Percentiles rank a stretch among this genome's conserved stretches.
These are phyloP conservation scores for Anthopleura sola DNA, from an alignment of 64 coral and sea anemone genomes.

Conservation along the genomic window DNA sequence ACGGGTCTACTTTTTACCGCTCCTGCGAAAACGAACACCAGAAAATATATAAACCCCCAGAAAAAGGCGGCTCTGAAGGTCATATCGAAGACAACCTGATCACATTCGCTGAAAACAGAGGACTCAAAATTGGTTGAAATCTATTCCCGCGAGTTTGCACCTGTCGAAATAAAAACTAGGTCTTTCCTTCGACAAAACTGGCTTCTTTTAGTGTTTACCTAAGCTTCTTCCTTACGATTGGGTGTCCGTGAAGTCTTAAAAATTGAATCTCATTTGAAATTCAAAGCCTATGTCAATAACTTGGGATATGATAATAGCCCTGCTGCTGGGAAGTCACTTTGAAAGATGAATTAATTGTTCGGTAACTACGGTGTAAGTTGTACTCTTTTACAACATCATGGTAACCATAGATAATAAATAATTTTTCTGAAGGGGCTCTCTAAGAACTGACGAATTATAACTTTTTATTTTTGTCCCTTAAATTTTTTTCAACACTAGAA, in stretches of 20 bases:
- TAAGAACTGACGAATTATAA: not conserved
- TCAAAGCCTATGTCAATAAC: constrained; percentile 10
- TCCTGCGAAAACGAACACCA: not conserved
- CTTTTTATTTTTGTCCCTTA: too few relatives aligned
- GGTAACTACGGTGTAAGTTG: not conserved
- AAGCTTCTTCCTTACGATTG: not conserved
- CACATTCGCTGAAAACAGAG: not conserved
- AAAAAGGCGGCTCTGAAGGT: not conserved
- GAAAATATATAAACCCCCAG: not conserved
- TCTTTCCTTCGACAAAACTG: constrained; percentile 1
- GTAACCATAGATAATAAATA: not conserved
- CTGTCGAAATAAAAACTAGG: not conserved
- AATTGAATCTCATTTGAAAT: constrained; percentile 16
- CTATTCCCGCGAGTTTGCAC: not conserved
- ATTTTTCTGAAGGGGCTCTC: not conserved
- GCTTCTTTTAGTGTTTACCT: not conserved
- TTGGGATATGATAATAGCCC: constrained; percentile 8
- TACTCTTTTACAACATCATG: not conserved
- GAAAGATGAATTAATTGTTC: constrained; percentile 4
- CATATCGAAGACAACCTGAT: not conserved
- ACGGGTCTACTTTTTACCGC: constrained; percentile 14
- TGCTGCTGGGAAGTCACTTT: not conserved
- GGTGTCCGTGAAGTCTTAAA: not conserved
- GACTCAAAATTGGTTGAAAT: not conserved
- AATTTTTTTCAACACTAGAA: too few relatives aligned